phyloP scores from a whole-genome alignment of 2,797 vertebrate species.

The Tachyglossus aculeatus region DNA sequence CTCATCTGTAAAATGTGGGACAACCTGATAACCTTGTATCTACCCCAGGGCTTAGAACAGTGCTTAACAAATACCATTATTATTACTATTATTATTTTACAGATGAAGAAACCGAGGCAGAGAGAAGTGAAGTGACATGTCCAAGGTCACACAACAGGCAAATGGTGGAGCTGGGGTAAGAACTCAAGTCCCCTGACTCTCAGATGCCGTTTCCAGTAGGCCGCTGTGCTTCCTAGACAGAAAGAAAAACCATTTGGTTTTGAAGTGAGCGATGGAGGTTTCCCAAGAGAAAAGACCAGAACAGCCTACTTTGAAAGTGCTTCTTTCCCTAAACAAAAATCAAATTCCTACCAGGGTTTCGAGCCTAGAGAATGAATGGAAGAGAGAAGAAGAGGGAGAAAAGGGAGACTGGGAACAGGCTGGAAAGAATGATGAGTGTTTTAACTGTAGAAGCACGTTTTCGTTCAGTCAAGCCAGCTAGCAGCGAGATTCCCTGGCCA shows the following conservation, averaged over 20 bases:
- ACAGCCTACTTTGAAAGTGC: not conserved
- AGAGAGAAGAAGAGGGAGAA: not conserved
- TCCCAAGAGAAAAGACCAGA: conserved; percentile 23
- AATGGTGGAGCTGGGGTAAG: not conserved
- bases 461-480: conserved; percentile 37
- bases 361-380: too few relatives aligned
- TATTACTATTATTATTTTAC: not conserved
- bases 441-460: conserved; percentile 49
- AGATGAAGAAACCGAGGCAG: not conserved
- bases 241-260: conserved; percentile 11
- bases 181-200: not conserved
- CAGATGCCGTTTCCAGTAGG: too few relatives aligned
- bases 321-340: conserved; percentile 12
- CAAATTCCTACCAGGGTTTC: not conserved
- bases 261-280: conserved; percentile 14
- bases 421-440: conserved; percentile 28
- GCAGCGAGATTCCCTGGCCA: too few relatives aligned
- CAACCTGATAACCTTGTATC: too few relatives aligned
- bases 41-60: too few relatives aligned
- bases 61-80: too few relatives aligned
- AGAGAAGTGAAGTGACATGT: conserved; percentile 11
- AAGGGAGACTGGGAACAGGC: conserved; percentile 10
- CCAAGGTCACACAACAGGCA: not conserved
- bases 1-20: too few relatives aligned
- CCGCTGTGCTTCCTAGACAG: not conserved